Conservation (phyloP, 2,113 vertebrate species). For the Tiliqua scincoides region DNA sequence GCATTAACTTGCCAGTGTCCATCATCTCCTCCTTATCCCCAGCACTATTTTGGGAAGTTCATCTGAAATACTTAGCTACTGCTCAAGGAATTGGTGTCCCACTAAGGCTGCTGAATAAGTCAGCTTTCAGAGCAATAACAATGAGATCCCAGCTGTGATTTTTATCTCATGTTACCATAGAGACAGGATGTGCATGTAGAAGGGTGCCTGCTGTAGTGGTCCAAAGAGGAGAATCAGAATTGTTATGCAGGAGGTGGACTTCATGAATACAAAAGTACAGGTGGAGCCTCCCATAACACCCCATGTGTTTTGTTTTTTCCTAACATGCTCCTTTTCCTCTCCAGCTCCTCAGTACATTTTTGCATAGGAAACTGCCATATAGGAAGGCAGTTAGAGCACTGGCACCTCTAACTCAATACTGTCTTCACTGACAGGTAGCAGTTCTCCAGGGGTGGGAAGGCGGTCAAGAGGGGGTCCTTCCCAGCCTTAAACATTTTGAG, state of each 20-base stretch:
- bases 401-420: too few species aligned
- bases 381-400: too few species aligned
- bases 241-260: conserved; percentile 35
- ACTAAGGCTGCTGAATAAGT: conserved; percentile 19
- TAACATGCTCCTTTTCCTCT: background rate
- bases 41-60: background rate
- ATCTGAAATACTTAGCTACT: conserved; percentile 11
- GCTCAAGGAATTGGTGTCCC: conserved; percentile 23
- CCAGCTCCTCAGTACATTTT: background rate
- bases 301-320: background rate
- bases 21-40: conserved; percentile 37
- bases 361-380: too few species aligned
- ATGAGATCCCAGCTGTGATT: background rate
- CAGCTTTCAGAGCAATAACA: conserved; percentile 23
- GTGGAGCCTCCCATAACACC: background rate
- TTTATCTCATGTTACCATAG: conserved; percentile 4
- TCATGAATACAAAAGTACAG: conserved; percentile 42
- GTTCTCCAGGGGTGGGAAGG: too few species aligned
- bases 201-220: background rate
- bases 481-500: too few species aligned
- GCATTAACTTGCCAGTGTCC: background rate
- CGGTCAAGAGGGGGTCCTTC: too few species aligned
- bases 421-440: too few species aligned
- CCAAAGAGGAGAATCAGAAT: conserved; percentile 22
- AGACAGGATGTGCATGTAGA: background rate